A percentile compares a stretch with the other conserved stretches of the same genome.
These are phyloP conservation scores for Anguilla japonica DNA, from an alignment of 2,113 vertebrate species.

Conservation along the genomic window DNA sequence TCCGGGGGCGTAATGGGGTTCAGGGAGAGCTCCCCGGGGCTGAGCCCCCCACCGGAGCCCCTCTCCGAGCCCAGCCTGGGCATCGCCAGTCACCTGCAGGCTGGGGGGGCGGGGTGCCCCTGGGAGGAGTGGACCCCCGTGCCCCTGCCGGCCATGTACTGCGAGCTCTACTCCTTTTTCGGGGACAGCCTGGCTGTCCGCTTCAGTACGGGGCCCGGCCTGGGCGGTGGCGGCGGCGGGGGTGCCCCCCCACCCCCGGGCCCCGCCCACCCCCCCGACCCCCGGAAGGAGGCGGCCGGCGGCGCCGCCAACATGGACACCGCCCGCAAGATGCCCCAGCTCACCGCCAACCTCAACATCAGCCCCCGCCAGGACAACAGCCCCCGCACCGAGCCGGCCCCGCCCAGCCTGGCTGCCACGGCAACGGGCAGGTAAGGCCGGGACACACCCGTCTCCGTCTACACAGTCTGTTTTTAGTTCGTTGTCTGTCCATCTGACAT, in stretches of 20 bases:
- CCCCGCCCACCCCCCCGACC: constrained; percentile 36
- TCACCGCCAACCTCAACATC: constrained; percentile 81
- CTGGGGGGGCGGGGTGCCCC: constrained; percentile 57
- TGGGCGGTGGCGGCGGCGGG: constrained; percentile 18
- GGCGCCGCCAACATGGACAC: constrained; percentile 62
- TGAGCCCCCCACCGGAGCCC: constrained; percentile 74
- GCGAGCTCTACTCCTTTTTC: constrained; percentile 88
- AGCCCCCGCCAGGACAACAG: constrained; percentile 81
- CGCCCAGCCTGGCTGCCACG: constrained; percentile 66
- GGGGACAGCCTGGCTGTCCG: constrained; percentile 86
- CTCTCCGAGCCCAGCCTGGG: constrained; percentile 63
- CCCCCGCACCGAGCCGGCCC: constrained; percentile 65
- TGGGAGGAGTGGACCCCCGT: constrained; percentile 68
- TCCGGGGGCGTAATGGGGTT: constrained; percentile 44
- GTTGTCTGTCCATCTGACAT: background rate
- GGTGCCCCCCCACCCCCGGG: constrained; percentile 27
- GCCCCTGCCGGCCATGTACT: constrained; percentile 79
- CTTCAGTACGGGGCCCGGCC: constrained; percentile 78
- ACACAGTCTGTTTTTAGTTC: background rate
- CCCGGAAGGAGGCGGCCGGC: constrained; percentile 71
- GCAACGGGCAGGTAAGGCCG: constrained; percentile 60
- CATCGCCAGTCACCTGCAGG: constrained; percentile 72
- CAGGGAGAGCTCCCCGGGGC: constrained; percentile 69
- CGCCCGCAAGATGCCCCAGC: constrained; percentile 87
- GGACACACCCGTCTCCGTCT: background rate